Evolutionary conservation across 2,113 vertebrate species (phyloP), one percentile per base, ranked within the genome.

Genomic region (Hydropotes inermis): DNA sequence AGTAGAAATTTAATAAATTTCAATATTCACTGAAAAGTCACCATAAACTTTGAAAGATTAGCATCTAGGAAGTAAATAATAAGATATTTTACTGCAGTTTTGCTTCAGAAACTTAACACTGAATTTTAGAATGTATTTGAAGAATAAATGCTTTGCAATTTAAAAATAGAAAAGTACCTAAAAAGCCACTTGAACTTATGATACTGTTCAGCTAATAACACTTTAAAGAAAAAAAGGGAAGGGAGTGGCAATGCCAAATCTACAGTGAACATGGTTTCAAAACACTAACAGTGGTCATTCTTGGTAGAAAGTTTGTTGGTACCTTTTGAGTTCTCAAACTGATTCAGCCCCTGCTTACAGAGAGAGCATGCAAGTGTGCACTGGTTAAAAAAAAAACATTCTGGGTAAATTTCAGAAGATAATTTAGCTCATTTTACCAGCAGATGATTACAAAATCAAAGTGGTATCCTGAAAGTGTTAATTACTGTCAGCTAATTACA

Each of bases 401-500:
- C 79, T 87, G 97, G 94, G 96, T 98, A 97, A 97, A 95, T 96
- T 93, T 94, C 47, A 97, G 94, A 91, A 97, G 94, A 98, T 89
- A 97, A 95, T 50, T 95, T 67, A 92, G 83, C 91, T 98, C 91
- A 96, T 64, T 98, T 97, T 95, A 96, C 96, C 79, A 97, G 84
- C 95, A 96, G 93, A 95, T 61, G 87, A 97, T 95, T 96, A 45
- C 90, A 97, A 91, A 82, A 97, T 93, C 86, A 97, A 98, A 98
- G 95, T 27, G 7, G 93, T 78, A 85, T 79, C n/a, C 70, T 94
- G 84, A 89, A 95, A 97, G 94, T 88, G 87, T 94, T 96, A 97
- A 98, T 98, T 98, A 98, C 92, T 94, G 93, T 87, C 13, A 54
- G 96, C 85, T 98, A 98, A 97, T 98, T 98, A 96, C 86, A 97